Conservation (phyloP, 2,888 invertebrate species). For the Lepetodrilus schrolli region DNA sequence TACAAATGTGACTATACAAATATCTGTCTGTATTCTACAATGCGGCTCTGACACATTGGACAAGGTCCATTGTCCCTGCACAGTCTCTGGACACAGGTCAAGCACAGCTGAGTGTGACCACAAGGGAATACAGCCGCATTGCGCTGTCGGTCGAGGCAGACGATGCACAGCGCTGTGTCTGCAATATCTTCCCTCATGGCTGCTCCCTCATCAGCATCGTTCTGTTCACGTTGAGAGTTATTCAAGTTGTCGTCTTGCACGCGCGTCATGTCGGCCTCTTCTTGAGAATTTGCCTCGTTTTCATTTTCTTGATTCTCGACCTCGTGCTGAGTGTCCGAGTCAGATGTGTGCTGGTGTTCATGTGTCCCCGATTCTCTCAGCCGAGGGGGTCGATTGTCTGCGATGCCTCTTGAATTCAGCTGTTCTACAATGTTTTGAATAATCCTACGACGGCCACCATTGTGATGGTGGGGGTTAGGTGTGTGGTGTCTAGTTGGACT, state of each 20-base stretch:
- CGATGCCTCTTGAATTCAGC: neutral
- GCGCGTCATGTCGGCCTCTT: constrained; percentile 47
- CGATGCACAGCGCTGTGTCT: constrained; percentile 29
- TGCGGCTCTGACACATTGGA: constrained; percentile 22
- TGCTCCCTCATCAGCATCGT: neutral
- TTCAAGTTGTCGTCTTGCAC: constrained; percentile 39
- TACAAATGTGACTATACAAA: constrained; percentile 23
- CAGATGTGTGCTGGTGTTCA: neutral
- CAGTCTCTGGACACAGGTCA: constrained; percentile 29
- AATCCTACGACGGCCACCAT: neutral
- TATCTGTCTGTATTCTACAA: constrained; percentile 8
- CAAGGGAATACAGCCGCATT: constrained; percentile 36
- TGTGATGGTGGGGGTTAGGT: neutral
- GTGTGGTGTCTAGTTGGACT: neutral
- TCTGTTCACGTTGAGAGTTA: constrained; percentile 36
- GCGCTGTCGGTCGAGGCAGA: constrained; percentile 32
- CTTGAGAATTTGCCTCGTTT: constrained; percentile 47
- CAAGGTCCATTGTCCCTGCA: neutral
- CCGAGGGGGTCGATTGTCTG: neutral
- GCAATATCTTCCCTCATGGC: neutral
- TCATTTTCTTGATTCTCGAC: constrained; percentile 49
- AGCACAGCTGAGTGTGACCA: constrained; percentile 37
- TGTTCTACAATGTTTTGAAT: neutral
- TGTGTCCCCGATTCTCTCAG: neutral
- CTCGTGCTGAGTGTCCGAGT: constrained; percentile 34